phyloP scores from a whole-genome alignment of 2,888 invertebrate genomes.

The Nemotelus nigrinus region DNA sequence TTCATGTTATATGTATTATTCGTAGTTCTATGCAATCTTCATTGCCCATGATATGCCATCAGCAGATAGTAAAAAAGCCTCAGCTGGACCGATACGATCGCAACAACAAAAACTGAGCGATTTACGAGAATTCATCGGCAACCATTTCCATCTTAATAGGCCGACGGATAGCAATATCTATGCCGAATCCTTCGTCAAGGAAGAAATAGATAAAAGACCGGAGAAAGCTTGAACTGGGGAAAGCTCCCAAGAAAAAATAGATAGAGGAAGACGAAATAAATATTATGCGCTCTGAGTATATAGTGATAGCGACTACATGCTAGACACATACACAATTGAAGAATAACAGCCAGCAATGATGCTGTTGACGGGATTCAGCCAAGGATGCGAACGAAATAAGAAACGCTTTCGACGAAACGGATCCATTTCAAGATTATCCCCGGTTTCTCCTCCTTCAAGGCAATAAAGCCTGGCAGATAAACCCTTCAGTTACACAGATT shows the following conservation, averaged over 20 bases:
- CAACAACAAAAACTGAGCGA: conserved; percentile 1
- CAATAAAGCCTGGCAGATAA: conserved; percentile 7
- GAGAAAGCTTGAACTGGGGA: not conserved
- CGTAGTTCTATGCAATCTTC: not conserved
- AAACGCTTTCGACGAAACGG: not conserved
- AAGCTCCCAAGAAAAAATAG: not conserved
- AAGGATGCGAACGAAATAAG: not conserved
- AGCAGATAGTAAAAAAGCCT: not conserved
- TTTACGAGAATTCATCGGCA: conserved; percentile 6
- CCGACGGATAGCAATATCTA: conserved; percentile 10
- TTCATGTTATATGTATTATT: too few relatives aligned
- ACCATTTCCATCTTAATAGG: conserved; percentile 16
- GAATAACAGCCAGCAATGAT: conserved; percentile 7
- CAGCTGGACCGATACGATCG: not conserved
- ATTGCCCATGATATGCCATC: conserved; percentile 6
- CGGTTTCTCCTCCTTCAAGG: not conserved
- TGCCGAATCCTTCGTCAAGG: conserved; percentile 8
- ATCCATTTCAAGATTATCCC: not conserved
- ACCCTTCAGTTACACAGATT: conserved; percentile 7
- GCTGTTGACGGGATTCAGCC: conserved; percentile 25
- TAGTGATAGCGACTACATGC: too few relatives aligned
- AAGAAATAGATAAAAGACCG: conserved; percentile 9
- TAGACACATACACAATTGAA: not conserved
- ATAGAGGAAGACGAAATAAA: not conserved
- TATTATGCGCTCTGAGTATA: not conserved